Evolutionary conservation across 2,797 vertebrate species (phyloP).

Genomic region (Muraenolepis orangiensis): DNA sequence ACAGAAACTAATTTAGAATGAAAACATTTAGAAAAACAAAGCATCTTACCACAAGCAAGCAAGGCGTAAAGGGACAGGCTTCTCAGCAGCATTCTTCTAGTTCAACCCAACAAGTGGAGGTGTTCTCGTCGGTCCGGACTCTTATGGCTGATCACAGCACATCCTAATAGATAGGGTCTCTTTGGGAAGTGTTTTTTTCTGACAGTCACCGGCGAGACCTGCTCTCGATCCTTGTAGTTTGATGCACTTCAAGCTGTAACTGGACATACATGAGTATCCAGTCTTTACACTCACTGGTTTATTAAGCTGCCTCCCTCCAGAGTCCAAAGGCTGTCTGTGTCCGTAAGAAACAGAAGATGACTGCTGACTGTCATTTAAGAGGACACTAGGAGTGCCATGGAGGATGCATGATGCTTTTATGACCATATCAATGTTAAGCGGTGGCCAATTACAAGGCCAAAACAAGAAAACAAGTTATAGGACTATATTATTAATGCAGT

Average conservation of each 20-base stretch:
- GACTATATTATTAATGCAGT: neutral
- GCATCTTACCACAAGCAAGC: conserved; percentile 61
- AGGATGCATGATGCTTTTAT: neutral
- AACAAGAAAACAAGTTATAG: neutral
- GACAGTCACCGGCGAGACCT: conserved; percentile 1
- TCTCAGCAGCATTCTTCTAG: conserved; percentile 41
- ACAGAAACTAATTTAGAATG: neutral
- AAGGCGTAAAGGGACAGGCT: conserved; percentile 54
- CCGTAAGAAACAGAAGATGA: conserved; percentile 61
- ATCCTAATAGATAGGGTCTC: conserved; percentile 35
- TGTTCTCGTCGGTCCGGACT: conserved; percentile 1
- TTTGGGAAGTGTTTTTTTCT: neutral
- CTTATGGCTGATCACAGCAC: conserved; percentile 29
- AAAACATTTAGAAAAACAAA: neutral
- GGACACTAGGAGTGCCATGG: neutral
- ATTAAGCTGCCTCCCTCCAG: conserved; percentile 28
- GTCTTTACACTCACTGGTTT: conserved; percentile 11
- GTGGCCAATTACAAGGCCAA: neutral
- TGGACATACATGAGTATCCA: conserved; percentile 56
- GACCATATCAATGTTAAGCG: neutral
- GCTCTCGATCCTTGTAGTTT: too few species aligned
- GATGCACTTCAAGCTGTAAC: conserved; percentile 27
- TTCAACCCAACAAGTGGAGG: conserved; percentile 27
- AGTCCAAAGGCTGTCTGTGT: conserved; percentile 72
- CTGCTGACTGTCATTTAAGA: conserved; percentile 12